Evolutionary conservation across 1,140 invertebrate genomes (phyloP), one percentile per base, ranked within the genome.

Genomic region (Brachionus asplanchnoidis): DNA sequence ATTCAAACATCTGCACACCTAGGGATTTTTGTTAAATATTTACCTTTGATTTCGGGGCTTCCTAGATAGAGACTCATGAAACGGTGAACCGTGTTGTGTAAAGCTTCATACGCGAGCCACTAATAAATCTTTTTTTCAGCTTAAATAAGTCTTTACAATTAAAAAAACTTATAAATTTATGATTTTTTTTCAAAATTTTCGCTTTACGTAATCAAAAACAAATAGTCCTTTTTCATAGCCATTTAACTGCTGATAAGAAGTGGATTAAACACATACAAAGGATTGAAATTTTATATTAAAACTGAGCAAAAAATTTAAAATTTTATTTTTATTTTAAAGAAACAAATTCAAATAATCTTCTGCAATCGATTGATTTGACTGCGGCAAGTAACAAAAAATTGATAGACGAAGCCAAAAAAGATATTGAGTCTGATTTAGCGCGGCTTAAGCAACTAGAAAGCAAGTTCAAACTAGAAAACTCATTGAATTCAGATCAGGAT

Each of bases 351-450:
- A 50, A 46, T 14, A 50, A 77, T 50, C 17, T 77, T 0, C 14
- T 77, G 12, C 42, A 20, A 23, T 77, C 73, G 23, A 77, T 73
- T 42, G 68, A 73, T 23, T 73, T 42, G 17, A 73, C 17, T 42
- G 42, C 68, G 8, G 68, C 28, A 0, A 73, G 36, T 20, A 73
- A 77, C 26, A 77, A 77, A 12, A 23, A 26, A 26, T 50, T 77
- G 26, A 77, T 77, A 50, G 73, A 77, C 44, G 73, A 77, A 77
- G 73, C 73, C 46, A 77, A 77, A 77, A 77, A 77, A 50, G 73
- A 77, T 50, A 77, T 77, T 1, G 73, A 77, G 26, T 50, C 73
- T 11, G 73, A 77, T 26, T n/a, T 77, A 77, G 73, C 40, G 26
- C 40, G 26, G 3, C 46, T 77, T 26, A 77, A 46, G 46, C 42